These are phyloP conservation scores for Phyllotreta striolata DNA, from an alignment of 2,888 invertebrate genomes.

Conservation along the genomic window DNA sequence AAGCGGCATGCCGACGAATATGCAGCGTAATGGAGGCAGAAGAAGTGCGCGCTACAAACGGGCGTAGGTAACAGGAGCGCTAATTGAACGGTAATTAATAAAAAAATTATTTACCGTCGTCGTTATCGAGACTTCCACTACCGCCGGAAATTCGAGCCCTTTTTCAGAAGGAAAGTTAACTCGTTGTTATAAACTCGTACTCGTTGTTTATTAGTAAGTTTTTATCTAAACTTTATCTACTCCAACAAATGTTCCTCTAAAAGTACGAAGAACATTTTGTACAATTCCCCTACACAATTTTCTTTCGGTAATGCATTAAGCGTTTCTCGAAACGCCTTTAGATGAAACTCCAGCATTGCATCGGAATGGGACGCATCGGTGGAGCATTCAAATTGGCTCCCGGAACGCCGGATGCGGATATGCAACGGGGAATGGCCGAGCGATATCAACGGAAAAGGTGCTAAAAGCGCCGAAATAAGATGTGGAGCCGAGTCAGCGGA, in stretches of 20 bases:
- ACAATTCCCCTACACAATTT: too few relatives aligned
- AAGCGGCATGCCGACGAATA: slow-evolving; percentile 31
- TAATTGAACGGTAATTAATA: too few relatives aligned
- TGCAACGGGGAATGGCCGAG: slow-evolving; percentile 12
- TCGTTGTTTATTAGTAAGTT: too few relatives aligned
- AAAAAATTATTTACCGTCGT: too few relatives aligned
- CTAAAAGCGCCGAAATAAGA: slow-evolving; percentile 21
- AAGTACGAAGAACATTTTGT: too few relatives aligned
- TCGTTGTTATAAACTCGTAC: too few relatives aligned
- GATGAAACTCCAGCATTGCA: slow-evolving; percentile 28
- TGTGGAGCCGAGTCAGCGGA: slow-evolving; percentile 10
- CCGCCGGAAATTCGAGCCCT: too few relatives aligned
- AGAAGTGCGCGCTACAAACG: slow-evolving; percentile 15
- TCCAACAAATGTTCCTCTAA: too few relatives aligned
- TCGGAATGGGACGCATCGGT: slow-evolving; percentile 37
- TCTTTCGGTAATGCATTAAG: not conserved
- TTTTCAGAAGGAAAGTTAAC: too few relatives aligned
- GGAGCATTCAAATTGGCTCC: slow-evolving; percentile 31
- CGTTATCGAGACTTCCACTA: too few relatives aligned
- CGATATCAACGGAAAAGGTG: slow-evolving; percentile 19
- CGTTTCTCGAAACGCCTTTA: not conserved
- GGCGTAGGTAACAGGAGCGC: slow-evolving; percentile 5
- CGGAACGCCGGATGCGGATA: slow-evolving; percentile 17
- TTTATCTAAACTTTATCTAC: too few relatives aligned
- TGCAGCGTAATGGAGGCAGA: slow-evolving; percentile 29